Base-by-base conservation (phyloP, 2,797 vertebrate species). In the Iguana delicatissima region DNA sequence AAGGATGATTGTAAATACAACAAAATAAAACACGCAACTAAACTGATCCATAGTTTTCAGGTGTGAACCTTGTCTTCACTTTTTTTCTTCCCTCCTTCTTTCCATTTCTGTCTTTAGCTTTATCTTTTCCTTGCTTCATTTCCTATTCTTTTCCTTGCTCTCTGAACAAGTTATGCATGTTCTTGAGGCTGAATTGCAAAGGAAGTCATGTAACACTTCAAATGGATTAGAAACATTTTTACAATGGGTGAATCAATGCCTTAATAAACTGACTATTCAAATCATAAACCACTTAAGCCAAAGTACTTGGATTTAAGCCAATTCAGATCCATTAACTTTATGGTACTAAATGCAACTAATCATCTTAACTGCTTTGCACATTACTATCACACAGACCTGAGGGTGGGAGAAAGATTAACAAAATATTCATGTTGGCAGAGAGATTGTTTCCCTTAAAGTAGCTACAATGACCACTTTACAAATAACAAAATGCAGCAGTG, bases 181-280 rank as follows among this genome's bases (percentile, higher is more conserved):
- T 32, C n/a, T 42, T 86, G 57, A 59, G 55, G n/a, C 85, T 72
- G 83, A 10, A 69, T 50, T 52, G 42, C 1, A 50, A 85, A 85
- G 16, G 38, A 57, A n/a, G 74, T 73, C 22, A 38, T 24, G 10
- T 50, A 57, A 74, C 35, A 74, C 55, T 57, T 3, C 46, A 86
- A 74, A 57, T 74, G 69, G 73, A 13, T 74, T 86, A 59, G 73
- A 22, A 22, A 42, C 22, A 42, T 22, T 77, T 46, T 77, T 77
- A 38, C 35, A 59, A 22, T 38, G 32, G 50, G 73, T 57, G n/a
- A 57, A 76, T 55, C 73, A 29, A 29, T 62, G 35, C 55, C 76
- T 85, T 52, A 85, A 50, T 85, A 85, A 20, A 85, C 55, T 18
- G 10, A 18, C 64, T 85, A 52, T 85, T 85, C 84, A 85, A 55